phyloP scores from a whole-genome alignment of 2,797 vertebrate genomes.

The Macropodus opercularis region DNA sequence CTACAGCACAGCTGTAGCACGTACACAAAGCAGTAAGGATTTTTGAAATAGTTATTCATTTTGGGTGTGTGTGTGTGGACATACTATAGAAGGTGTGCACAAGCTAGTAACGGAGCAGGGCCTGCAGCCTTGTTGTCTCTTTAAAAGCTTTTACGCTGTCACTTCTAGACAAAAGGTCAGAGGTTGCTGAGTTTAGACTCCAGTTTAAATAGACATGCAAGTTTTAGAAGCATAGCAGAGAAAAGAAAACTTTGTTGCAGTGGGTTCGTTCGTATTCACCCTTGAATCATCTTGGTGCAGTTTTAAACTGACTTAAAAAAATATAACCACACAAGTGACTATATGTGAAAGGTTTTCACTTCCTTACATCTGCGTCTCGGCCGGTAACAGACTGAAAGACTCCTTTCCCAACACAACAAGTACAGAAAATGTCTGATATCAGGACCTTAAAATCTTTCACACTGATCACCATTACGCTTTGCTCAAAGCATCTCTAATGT shows the following conservation, averaged over 20 bases:
- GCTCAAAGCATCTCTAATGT: background rate
- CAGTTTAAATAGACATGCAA: slow-evolving; percentile 1
- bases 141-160: slow-evolving; percentile 17
- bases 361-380: too few relatives aligned
- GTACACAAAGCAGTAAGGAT: slow-evolving; percentile 26
- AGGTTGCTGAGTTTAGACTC: background rate
- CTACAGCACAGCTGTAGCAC: slow-evolving; percentile 18
- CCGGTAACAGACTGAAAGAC: too few relatives aligned
- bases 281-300: too few relatives aligned
- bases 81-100: background rate
- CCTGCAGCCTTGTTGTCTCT: background rate
- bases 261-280: too few relatives aligned
- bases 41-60: slow-evolving; percentile 24
- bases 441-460: too few relatives aligned
- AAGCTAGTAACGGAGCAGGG: background rate
- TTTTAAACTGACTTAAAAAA: background rate
- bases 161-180: background rate
- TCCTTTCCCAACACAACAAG: too few relatives aligned
- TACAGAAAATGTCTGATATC: too few relatives aligned
- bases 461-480: background rate
- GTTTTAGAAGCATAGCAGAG: background rate
- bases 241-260: background rate
- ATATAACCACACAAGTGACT: background rate
- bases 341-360: slow-evolving; percentile 7
- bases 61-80: background rate